Evolutionary conservation across 2,888 invertebrate genomes (phyloP).

Genomic region (Myopa tessellatipennis): DNA sequence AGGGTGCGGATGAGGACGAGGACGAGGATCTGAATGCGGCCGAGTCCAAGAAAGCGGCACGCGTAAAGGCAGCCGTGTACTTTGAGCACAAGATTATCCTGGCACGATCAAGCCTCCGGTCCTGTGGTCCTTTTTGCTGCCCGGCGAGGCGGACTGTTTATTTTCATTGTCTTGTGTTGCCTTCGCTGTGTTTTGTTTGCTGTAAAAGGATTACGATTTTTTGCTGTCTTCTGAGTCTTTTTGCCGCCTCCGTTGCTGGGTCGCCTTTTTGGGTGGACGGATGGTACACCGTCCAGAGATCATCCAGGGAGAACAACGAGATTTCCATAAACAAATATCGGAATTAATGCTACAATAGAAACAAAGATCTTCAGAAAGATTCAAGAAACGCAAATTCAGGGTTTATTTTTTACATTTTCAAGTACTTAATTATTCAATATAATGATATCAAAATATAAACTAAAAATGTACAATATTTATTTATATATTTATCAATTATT

Average conservation of each 20-base stretch:
- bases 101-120: conserved; percentile 19
- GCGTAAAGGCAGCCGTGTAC: conserved; percentile 23
- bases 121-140: conserved; percentile 1
- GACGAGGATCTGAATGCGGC: too few relatives aligned
- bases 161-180: background rate
- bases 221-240: conserved; percentile 19
- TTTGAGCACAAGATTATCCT: conserved; percentile 39
- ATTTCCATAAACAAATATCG: conserved; percentile 3
- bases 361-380: too few relatives aligned
- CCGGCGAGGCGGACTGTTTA: background rate
- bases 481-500: too few relatives aligned
- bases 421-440: too few relatives aligned
- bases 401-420: too few relatives aligned
- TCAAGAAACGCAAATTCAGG: too few relatives aligned
- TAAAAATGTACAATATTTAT: too few relatives aligned
- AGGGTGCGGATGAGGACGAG: too few relatives aligned
- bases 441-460: too few relatives aligned
- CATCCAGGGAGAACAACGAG: background rate
- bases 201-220: conserved; percentile 32
- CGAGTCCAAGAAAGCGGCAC: conserved; percentile 37
- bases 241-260: background rate
- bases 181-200: conserved; percentile 13
- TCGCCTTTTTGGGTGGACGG: background rate
- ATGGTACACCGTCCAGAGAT: background rate
- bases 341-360: background rate